Evolutionary conservation across 2,888 invertebrate species (phyloP), one percentile per base, ranked within the genome.

Genomic region (Meliscaeva auricollis): DNA sequence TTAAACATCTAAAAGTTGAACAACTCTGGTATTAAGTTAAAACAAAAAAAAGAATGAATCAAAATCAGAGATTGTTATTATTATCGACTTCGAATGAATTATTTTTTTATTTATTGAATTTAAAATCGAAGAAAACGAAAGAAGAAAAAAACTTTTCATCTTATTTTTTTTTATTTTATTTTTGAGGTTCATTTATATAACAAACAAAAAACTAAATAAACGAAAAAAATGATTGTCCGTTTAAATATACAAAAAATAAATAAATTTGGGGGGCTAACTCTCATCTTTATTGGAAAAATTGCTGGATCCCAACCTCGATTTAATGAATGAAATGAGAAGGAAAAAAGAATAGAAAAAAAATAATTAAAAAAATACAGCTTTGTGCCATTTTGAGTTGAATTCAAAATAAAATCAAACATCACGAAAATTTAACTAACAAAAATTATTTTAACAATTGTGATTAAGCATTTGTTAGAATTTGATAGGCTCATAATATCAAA

Each of bases 301-400:
- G 22, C 1, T 52, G 30, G 3, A n/a, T 9, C 15, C 54, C 15
- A 56, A 58, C 15, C 32, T 56, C 17, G 17, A 35, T 35, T 11
- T 9, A 32, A 56, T 58, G 8, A 58, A 60, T 9, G 15, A 60
- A 17, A 32, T 64, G 20, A 20, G 44, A 48, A 64, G 17, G 30
- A 20, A 48, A 32, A 32, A 20, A 64, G 20, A 48, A 48, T 1
- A 50, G 8, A 44, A 75, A 75, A 72, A 64, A 81, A 52, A 44
- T 46, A 64, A 48, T 44, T 6, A 48, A 11, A 60, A 48, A 35
- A 64, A 75, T 60, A 79, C 68, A 75, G 79, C 69, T 75, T 83
- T 84, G 80, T 84, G 84, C 84, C 80, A 84, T 84, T 84, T 84
- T 84, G 84, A 84, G 84, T 84, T 75, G 46, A 80, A 80, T 79